Conservation (phyloP, 30 jellyfish, hydroid and myxozoan genomes). For the Sanderia malayensis region DNA sequence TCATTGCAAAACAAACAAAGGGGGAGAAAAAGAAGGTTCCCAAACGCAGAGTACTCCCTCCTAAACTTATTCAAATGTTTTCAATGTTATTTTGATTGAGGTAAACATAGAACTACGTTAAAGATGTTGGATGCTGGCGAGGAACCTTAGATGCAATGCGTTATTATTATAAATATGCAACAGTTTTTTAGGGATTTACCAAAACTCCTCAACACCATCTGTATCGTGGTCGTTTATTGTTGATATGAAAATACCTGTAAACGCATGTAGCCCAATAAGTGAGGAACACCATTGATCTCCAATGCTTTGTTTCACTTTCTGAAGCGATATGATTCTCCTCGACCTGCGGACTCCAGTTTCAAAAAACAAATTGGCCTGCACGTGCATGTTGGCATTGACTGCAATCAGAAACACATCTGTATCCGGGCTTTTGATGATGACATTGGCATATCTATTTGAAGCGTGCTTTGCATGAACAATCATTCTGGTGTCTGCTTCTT, state of each 20-base stretch:
- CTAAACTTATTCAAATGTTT: too few relatives aligned
- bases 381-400: conserved; percentile 1
- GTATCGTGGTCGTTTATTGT: neutral
- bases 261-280: conserved; percentile 68
- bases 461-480: conserved; percentile 66
- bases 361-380: conserved; percentile 23
- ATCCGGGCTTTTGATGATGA: conserved; percentile 55
- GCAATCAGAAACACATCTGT: conserved; percentile 71
- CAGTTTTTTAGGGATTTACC: neutral
- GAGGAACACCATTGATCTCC: conserved; percentile 53
- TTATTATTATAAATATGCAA: neutral
- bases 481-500: conserved; percentile 76
- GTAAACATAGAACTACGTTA: neutral
- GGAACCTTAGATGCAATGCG: neutral
- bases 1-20: neutral
- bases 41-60: too few relatives aligned
- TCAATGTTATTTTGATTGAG: too few relatives aligned
- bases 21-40: too few relatives aligned
- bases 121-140: neutral
- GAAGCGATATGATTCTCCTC: conserved; percentile 33
- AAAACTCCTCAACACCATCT: conserved; percentile 6
- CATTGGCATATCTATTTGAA: conserved; percentile 33
- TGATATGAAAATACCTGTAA: conserved; percentile 49
- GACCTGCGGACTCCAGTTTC: conserved; percentile 40
- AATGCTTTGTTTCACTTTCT: conserved; percentile 20